Conservation (phyloP, 2,113 vertebrate species). For the Egretta garzetta region DNA sequence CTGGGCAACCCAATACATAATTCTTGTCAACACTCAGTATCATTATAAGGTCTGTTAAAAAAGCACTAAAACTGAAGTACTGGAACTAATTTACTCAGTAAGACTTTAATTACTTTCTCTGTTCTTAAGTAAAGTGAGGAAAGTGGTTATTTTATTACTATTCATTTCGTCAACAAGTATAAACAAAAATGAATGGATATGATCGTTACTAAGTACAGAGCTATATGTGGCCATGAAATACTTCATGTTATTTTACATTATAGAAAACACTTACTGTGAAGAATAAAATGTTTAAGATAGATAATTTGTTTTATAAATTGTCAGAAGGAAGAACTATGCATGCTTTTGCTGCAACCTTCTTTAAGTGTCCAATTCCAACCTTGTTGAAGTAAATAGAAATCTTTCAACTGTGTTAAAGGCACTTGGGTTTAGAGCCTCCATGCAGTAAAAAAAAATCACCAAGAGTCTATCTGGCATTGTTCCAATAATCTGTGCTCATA, state of each 20-base stretch:
- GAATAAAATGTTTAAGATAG: background rate
- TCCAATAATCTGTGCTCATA: background rate
- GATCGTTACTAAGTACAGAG: background rate
- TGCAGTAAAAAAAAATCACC: background rate
- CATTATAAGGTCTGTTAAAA: background rate
- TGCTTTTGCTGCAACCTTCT: background rate
- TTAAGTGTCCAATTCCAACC: background rate
- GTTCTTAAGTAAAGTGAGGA: background rate
- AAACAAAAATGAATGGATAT: background rate
- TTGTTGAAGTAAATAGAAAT: background rate
- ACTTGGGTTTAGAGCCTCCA: background rate
- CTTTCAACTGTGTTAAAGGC: background rate
- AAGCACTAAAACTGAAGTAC: background rate
- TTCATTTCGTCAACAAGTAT: background rate
- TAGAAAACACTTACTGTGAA: background rate
- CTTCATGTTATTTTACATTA: background rate
- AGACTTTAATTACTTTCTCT: background rate
- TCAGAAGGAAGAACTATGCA: background rate
- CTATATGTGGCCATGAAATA: background rate
- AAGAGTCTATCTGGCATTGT: background rate
- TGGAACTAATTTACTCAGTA: background rate
- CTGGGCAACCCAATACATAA: background rate
- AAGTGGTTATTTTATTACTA: background rate
- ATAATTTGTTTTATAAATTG: background rate
- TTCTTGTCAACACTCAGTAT: background rate